A percentile compares a stretch with the other conserved stretches of the same genome.
phyloP scores from a whole-genome alignment of 2,888 invertebrate genomes.

The Chymomyza caudatula region DNA sequence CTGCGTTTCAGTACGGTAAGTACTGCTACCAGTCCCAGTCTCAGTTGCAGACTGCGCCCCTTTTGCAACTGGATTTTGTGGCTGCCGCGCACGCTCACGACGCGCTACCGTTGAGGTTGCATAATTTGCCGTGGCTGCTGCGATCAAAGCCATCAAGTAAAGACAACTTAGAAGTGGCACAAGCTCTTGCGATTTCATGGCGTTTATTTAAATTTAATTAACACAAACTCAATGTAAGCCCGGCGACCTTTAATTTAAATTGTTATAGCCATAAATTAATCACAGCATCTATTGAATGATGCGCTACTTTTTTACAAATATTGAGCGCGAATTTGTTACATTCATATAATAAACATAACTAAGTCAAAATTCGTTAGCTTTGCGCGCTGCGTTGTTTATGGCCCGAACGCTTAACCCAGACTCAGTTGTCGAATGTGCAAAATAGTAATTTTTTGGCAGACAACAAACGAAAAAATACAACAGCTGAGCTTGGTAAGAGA shows the following conservation, averaged over 20 bases:
- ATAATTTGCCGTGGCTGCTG: conserved; percentile 47
- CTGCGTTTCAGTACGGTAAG: background rate
- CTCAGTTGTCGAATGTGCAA: conserved; percentile 62
- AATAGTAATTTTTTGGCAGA: conserved; percentile 50
- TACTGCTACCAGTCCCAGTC: background rate
- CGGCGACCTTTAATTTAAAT: background rate
- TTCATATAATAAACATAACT: background rate
- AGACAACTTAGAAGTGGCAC: conserved; percentile 46
- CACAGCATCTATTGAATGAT: conserved; percentile 1
- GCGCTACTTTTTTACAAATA: conserved; percentile 1
- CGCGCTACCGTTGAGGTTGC: conserved; percentile 54
- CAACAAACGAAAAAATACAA: conserved; percentile 21
- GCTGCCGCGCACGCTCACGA: conserved; percentile 24
- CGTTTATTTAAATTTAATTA: conserved; percentile 11
- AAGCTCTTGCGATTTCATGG: conserved; percentile 48
- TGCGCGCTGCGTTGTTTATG: conserved; percentile 50
- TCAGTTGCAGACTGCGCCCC: background rate
- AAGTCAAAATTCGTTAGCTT: conserved; percentile 9
- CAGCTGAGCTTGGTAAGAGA: conserved; percentile 52
- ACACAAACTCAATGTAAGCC: background rate
- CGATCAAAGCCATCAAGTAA: conserved; percentile 22
- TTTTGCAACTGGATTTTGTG: conserved; percentile 36
- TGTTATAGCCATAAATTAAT: background rate
- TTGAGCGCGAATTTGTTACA: conserved; percentile 27
- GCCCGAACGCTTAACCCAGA: conserved; percentile 47